Base-by-base conservation (phyloP, 2,888 invertebrate species). In the Drosophila yooni region DNA sequence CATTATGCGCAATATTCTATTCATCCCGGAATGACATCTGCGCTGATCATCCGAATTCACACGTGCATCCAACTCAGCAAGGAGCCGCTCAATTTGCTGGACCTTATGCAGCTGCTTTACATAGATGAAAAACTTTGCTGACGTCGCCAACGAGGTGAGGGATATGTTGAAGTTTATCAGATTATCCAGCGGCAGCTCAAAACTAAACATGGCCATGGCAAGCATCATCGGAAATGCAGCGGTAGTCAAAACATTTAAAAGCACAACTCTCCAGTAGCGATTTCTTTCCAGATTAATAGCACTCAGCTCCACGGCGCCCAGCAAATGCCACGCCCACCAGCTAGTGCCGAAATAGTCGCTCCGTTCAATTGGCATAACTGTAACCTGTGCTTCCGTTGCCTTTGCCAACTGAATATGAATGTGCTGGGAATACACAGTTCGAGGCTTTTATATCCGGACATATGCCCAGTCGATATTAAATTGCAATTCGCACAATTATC, bases 141-240 rank as follows among this genome's bases (percentile, higher is more conserved):
- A 15, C 0, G 76, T 53, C 1, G 78, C 69, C 6, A 76, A 6
- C 10, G 85, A 70, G 3, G 74, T 74, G 7, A 88, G n/a, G 2
- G 70, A 18, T 15, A 79, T 15, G 25, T 68, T 73, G 1, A 87
- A 68, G 36, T 80, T 89, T 33, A 38, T 51, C 25, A 84, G 56
- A 50, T 84, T 89, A 5, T 89, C 88, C 48, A 70, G 7, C 0
- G 74, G 67, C 4, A 21, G 61, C 0, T 75, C 72, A 31, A 60
- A 78, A 34, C 70, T 80, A 1, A 74, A 61, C 7, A 65, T 8
- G 0, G 48, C 40, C 54, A 75, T 6, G 0, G 50, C 1, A 0
- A 84, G 27, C 43, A 57, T n/a, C 0, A 69, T 2, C 3, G 85
- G 72, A 29, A 61, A 50, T 0, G 29, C 3, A 0, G 51, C 0